A percentile compares a stretch with the other conserved stretches of the same genome.
Evolutionary conservation across 2,888 invertebrate species (phyloP).

Genomic region (Blastobasis lacticolella): DNA sequence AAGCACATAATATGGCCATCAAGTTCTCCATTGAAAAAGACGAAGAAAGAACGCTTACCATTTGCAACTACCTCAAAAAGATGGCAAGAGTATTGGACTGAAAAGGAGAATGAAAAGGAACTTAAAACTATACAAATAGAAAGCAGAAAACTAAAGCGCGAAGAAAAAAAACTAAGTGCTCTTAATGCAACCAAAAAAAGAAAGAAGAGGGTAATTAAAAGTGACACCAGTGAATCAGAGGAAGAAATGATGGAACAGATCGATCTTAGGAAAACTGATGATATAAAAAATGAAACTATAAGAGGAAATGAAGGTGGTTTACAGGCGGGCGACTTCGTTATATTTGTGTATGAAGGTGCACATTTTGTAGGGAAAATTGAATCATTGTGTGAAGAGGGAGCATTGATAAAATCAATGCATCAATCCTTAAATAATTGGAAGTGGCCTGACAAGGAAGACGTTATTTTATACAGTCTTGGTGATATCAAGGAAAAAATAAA

Average conservation of each 20-base stretch:
- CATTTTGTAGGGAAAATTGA: background rate
- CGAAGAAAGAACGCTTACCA: background rate
- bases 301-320: background rate
- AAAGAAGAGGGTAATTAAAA: too few species aligned
- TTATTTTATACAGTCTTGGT: too few species aligned
- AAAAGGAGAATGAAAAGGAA: too few species aligned
- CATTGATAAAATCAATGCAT: too few species aligned
- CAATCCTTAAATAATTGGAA: too few species aligned
- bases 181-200: too few species aligned
- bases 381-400: background rate
- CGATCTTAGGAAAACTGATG: background rate
- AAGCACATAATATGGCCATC: conserved; percentile 1
- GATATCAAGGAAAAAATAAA: too few species aligned
- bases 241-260: background rate
- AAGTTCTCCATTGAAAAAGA: background rate
- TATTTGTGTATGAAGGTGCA: background rate
- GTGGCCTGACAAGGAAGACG: too few species aligned
- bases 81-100: background rate
- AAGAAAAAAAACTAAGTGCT: too few species aligned
- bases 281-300: background rate
- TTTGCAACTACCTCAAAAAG: background rate
- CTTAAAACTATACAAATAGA: too few species aligned
- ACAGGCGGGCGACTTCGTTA: background rate
- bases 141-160: too few species aligned
- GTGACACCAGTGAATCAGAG: too few species aligned